Base-by-base conservation (phyloP, 2,888 invertebrate species). In the Hemaris fuciformis region DNA sequence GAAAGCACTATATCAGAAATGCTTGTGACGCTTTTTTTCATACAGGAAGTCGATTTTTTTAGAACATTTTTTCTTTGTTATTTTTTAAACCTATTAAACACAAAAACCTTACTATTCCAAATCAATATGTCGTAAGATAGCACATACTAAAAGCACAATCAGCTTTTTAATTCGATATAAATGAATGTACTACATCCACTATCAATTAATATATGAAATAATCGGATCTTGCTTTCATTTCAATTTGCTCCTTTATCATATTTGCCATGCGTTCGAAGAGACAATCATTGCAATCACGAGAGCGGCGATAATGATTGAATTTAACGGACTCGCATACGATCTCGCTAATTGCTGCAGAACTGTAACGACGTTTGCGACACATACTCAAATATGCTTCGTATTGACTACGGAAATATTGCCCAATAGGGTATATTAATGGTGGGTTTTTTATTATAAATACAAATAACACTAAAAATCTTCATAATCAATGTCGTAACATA, bases 281-380 rank as follows among this genome's bases (percentile, higher is more conserved):
- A 53, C 53, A 53, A 53, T 53, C 7, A 20, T 53, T 8, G 53
- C 53, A 53, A 53, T 53, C 43, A 43, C 27, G 41, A 10, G 42
- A 43, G 58, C 25, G 43, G 27, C 20, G 25, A 27, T 58, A 58
- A 58, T 58, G 13, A 58, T 43, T 58, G 15, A 18, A 58, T 58
- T 42, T 18, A 15, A 45, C 10, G 31, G 10, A 20, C 43, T 20
- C 27, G 27, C 45, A 15, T 15, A 48, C 53, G 53, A 10, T 6
- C 31, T 18, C 31, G 31, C 31, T 53, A 31, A 53, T 31, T 53
- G 31, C n/a, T 46, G 23, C 13, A n/a, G 10, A 46, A n/a, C 45
- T 23, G 22, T 23, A 23, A 22, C 23, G 23, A 22, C 41, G 13
- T 45, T 23, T 45, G 23, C 13, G 45, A 23, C 22, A 23, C 23